Evolutionary conservation across 1,140 invertebrate species (phyloP).

Genomic region (Drosophila guanche): DNA sequence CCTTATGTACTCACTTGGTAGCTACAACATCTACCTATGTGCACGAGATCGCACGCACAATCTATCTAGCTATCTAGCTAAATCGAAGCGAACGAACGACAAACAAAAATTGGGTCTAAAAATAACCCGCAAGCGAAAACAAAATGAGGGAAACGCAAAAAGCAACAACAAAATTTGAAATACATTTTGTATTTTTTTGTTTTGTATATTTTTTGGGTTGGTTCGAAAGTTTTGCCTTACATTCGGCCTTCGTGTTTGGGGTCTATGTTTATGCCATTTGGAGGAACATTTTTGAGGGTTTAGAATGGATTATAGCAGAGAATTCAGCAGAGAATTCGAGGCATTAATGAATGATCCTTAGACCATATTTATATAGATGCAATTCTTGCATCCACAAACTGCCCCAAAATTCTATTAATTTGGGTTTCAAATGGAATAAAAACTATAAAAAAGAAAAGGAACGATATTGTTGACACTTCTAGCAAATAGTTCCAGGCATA

Average conservation of each 20-base stretch:
- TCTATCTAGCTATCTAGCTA: constrained; percentile 61
- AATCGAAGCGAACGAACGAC: constrained; percentile 47
- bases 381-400: too few species aligned
- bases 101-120: constrained; percentile 26
- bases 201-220: constrained; percentile 1
- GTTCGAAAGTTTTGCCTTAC: constrained; percentile 35
- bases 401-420: too few species aligned
- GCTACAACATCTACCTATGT: constrained; percentile 28
- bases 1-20: constrained; percentile 24
- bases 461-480: too few species aligned
- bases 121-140: constrained; percentile 43
- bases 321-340: too few species aligned
- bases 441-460: too few species aligned
- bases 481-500: too few species aligned
- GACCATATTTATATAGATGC: too few species aligned
- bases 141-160: constrained; percentile 55
- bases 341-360: too few species aligned
- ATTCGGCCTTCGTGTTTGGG: constrained; percentile 20
- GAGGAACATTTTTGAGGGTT: too few species aligned
- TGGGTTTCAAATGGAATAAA: too few species aligned
- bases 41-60: not conserved
- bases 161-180: constrained; percentile 58
- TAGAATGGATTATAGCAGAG: too few species aligned
- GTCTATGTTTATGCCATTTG: constrained; percentile 8
- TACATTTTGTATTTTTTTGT: constrained; percentile 24